Percentiles rank a stretch among this genome's conserved stretches.
phyloP scores from a whole-genome alignment of 1,140 invertebrate genomes.

The Arion vulgaris region DNA sequence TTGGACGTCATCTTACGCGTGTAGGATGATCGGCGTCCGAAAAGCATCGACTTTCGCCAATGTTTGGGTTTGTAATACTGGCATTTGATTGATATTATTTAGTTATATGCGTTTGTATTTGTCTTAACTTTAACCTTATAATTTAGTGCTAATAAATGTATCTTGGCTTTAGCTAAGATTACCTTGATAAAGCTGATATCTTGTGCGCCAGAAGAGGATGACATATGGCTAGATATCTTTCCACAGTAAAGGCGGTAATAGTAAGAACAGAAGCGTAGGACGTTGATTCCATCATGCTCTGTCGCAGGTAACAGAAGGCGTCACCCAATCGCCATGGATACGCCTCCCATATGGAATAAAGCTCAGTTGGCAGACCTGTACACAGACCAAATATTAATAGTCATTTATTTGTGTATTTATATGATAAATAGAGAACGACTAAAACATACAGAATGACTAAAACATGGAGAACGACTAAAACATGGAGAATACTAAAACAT shows the following conservation, averaged over 20 bases:
- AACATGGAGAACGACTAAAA: too few relatives aligned
- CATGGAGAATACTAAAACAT: too few relatives aligned
- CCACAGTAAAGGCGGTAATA: constrained; percentile 94
- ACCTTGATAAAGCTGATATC: constrained; percentile 32
- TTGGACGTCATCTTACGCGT: too few relatives aligned
- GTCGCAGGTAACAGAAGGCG: constrained; percentile 86
- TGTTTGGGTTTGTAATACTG: too few relatives aligned
- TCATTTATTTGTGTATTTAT: not conserved
- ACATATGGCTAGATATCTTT: constrained; percentile 95
- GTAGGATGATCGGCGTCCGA: too few relatives aligned
- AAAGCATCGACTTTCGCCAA: too few relatives aligned
- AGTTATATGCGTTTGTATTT: too few relatives aligned
- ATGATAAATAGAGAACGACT: too few relatives aligned
- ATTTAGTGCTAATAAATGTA: too few relatives aligned
- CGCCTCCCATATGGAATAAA: constrained; percentile 88
- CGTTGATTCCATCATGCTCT: constrained; percentile 89
- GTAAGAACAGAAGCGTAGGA: constrained; percentile 94
- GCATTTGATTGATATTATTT: too few relatives aligned
- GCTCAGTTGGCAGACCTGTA: constrained; percentile 85
- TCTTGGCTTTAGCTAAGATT: not conserved
- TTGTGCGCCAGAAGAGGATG: constrained; percentile 37
- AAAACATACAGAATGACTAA: too few relatives aligned
- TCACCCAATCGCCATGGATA: constrained; percentile 91
- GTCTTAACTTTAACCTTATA: too few relatives aligned
- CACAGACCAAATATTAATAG: not conserved